Conservation (phyloP, 1,140 invertebrate species). For the Drosophila asahinai region DNA sequence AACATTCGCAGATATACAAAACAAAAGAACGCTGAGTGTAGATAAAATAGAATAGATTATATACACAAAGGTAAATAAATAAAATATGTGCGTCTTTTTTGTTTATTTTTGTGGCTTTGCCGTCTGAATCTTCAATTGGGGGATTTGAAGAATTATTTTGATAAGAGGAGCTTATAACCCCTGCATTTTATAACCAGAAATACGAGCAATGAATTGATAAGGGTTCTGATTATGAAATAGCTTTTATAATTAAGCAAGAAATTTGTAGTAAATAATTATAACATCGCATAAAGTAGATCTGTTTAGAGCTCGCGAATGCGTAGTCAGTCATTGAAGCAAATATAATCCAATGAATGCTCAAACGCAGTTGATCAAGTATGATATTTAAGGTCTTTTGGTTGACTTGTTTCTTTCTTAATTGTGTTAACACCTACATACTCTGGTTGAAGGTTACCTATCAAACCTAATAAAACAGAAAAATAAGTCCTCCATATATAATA, state of each 20-base stretch:
- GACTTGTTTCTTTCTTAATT: slow-evolving; percentile 6
- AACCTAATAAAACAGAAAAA: not conserved
- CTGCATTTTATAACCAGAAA: not conserved
- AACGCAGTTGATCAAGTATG: not conserved
- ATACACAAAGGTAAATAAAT: slow-evolving; percentile 49
- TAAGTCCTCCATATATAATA: slow-evolving; percentile 4
- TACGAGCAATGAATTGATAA: not conserved
- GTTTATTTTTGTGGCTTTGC: slow-evolving; percentile 18
- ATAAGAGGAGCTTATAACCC: slow-evolving; percentile 7
- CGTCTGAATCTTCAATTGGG: not conserved
- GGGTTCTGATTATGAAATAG: not conserved
- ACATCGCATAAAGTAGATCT: not conserved
- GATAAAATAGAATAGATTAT: slow-evolving; percentile 37
- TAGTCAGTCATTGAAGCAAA: not conserved
- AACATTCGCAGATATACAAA: slow-evolving; percentile 41
- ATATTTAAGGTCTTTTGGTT: not conserved
- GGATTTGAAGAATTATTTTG: slow-evolving; percentile 9
- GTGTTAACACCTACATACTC: slow-evolving; percentile 12
- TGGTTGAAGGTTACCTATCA: not conserved
- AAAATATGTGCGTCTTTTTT: slow-evolving; percentile 35
- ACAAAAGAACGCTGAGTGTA: slow-evolving; percentile 20
- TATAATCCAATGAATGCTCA: not conserved
- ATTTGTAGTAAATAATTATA: not conserved
- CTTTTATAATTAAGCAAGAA: not conserved
- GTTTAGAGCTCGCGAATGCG: no score